phyloP scores from a whole-genome alignment of 1,140 invertebrate genomes.

The Drosophila punjabiensis region DNA sequence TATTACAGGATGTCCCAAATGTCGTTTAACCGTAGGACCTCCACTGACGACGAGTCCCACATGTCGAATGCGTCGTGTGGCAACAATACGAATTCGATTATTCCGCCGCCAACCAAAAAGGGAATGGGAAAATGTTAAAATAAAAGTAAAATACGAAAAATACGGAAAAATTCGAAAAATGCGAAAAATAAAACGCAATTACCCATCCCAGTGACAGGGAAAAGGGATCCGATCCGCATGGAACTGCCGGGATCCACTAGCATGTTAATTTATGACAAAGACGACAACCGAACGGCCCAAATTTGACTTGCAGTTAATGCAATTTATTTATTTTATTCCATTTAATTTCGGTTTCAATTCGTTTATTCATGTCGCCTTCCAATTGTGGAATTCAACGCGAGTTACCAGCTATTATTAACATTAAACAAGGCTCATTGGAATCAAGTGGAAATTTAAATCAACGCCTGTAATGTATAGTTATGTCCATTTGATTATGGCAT shows the following conservation, averaged over 20 bases:
- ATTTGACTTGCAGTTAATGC: conserved; percentile 64
- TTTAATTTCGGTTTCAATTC: conserved; percentile 26
- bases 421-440: conserved; percentile 29
- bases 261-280: conserved; percentile 80
- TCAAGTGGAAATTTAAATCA: conserved; percentile 30
- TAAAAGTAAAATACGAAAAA: conserved; percentile 9
- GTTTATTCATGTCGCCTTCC: conserved; percentile 5
- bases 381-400: conserved; percentile 10
- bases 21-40: conserved; percentile 41
- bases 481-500: conserved; percentile 18
- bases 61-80: conserved; percentile 26
- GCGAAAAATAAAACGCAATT: conserved; percentile 70
- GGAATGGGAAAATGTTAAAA: conserved; percentile 18
- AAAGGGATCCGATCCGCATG: conserved; percentile 38
- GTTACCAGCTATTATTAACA: conserved; percentile 31
- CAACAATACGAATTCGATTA: conserved; percentile 69
- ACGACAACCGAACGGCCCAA: conserved; percentile 19
- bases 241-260: conserved; percentile 49
- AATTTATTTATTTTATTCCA: conserved; percentile 71
- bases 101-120: conserved; percentile 19
- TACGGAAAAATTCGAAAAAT: background rate
- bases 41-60: conserved; percentile 22
- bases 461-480: conserved; percentile 4
- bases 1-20: conserved; percentile 44
- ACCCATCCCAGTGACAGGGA: conserved; percentile 31